Conservation (phyloP, 2,113 vertebrate species). For the Ancistrus triradiatus region DNA sequence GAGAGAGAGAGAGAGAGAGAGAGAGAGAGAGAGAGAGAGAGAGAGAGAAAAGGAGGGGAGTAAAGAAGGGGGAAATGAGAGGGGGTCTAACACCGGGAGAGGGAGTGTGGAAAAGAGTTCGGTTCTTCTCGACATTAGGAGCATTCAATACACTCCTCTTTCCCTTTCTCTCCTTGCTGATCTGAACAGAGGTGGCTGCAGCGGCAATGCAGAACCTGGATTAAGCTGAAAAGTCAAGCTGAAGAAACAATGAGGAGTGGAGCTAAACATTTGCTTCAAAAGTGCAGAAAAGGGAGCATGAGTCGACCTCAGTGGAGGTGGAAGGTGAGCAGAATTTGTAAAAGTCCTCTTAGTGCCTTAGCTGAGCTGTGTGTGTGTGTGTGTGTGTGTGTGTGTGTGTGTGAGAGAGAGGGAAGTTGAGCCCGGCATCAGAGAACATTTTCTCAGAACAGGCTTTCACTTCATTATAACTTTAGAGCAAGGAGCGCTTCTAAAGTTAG, state of each 20-base stretch:
- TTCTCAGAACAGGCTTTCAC: conserved; percentile 27
- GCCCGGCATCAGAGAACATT: conserved; percentile 26
- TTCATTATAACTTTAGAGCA: too few species aligned
- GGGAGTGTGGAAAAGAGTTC: conserved; percentile 30
- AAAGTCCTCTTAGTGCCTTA: conserved; percentile 7
- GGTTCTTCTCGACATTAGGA: conserved; percentile 29
- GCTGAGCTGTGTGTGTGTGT: conserved; percentile 15
- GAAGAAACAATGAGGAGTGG: conserved; percentile 23
- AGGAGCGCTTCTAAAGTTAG: conserved; percentile 30
- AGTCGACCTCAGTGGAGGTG: neutral
- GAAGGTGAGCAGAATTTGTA: conserved; percentile 30
- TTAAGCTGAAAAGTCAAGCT: conserved; percentile 40
- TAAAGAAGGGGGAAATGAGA: conserved; percentile 11
- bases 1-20: conserved; percentile 53
- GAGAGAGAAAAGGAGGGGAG: conserved; percentile 15
- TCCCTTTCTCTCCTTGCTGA: conserved; percentile 13
- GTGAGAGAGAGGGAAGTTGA: conserved; percentile 18
- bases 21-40: conserved; percentile 15
- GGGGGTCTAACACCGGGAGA: conserved; percentile 15
- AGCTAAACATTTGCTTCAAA: conserved; percentile 26
- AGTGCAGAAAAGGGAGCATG: conserved; percentile 17
- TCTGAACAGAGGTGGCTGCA: conserved; percentile 27
- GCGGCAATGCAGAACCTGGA: conserved; percentile 52
- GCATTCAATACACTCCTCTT: conserved; percentile 8
- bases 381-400: conserved; percentile 10